A percentile compares a stretch with the other conserved stretches of the same genome.
These are phyloP conservation scores for Podilymbus podiceps DNA, from an alignment of 2,113 vertebrate genomes.

Conservation along the genomic window DNA sequence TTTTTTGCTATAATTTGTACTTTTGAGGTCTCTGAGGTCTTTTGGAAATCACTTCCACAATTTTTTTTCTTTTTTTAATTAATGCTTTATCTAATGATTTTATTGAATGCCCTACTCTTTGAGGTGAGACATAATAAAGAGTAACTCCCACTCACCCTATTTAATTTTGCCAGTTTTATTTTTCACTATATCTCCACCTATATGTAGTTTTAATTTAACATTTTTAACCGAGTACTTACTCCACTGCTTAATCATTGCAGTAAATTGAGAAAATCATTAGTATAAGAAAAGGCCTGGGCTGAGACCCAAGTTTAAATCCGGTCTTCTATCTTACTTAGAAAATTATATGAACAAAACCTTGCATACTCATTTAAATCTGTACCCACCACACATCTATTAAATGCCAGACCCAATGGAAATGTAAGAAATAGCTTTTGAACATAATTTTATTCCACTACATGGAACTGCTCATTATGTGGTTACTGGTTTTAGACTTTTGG, in stretches of 20 bases:
- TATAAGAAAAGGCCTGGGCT: not conserved
- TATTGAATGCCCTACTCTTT: not conserved
- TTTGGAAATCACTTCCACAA: not conserved
- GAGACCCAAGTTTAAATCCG: not conserved
- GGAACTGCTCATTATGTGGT: not conserved
- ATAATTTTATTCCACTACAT: not conserved
- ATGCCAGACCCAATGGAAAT: not conserved
- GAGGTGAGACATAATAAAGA: not conserved
- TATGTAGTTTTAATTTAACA: not conserved
- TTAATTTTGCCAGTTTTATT: not conserved
- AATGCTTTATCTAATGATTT: not conserved
- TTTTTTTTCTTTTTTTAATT: not conserved
- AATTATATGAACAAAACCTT: not conserved
- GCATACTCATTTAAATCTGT: not conserved
- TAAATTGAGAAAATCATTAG: not conserved
- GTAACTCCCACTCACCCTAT: not conserved
- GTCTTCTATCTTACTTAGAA: not conserved
- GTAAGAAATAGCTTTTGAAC: not conserved
- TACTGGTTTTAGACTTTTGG: not conserved
- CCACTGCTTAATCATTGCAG: not conserved
- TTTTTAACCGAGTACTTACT: not conserved
- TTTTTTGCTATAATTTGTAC: not conserved
- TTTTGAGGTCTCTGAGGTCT: not conserved
- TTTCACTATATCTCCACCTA: not conserved
- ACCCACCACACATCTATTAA: not conserved